A percentile compares a stretch with the other conserved stretches of the same genome.
Conservation (phyloP, 2,888 invertebrate species). For the Epistrophe eligans region DNA sequence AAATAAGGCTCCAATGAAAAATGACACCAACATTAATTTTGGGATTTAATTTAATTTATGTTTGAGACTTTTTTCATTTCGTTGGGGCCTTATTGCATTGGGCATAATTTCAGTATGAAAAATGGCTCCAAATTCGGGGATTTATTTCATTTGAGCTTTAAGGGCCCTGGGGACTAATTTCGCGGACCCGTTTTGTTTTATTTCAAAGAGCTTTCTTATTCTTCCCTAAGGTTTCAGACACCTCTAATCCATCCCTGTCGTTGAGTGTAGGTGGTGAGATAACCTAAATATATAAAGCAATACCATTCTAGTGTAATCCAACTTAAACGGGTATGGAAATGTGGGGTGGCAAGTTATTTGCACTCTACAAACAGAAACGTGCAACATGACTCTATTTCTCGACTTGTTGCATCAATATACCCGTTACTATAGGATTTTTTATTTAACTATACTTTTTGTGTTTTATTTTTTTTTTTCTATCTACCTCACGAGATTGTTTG, state of each 20-base stretch:
- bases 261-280: conserved; percentile 4
- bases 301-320: conserved; percentile 27
- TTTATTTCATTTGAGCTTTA: no score
- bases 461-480: conserved; percentile 17
- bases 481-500: conserved; percentile 58
- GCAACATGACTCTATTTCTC: conserved; percentile 65
- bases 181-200: no score
- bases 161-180: no score
- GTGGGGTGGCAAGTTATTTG: conserved; percentile 55
- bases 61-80: no score
- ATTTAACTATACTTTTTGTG: not conserved
- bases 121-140: no score
- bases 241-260: not conserved
- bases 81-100: no score
- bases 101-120: no score
- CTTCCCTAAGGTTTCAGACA: no score
- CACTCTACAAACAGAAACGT: conserved; percentile 66
- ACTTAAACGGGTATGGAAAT: not conserved
- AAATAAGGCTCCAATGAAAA: no score
- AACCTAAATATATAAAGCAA: conserved; percentile 26
- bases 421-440: conserved; percentile 43
- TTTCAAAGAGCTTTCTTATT: no score
- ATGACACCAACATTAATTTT: no score
- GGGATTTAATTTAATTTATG: no score
- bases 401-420: conserved; percentile 72